Percentiles rank a stretch among this genome's conserved stretches.
phyloP scores from a whole-genome alignment of 2,113 vertebrate genomes.

The Xenotilapia leptura region DNA sequence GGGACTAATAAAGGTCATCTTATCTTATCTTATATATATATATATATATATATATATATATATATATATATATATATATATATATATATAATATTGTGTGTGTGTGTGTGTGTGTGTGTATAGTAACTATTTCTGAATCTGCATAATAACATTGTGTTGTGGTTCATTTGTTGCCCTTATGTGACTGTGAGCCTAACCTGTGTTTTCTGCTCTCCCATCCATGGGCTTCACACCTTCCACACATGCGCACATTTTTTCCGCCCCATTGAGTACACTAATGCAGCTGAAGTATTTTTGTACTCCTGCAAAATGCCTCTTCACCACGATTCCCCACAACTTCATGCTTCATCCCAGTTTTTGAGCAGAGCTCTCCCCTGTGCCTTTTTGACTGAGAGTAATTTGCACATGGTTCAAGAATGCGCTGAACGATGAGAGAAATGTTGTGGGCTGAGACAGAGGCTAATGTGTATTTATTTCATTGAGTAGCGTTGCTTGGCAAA shows the following conservation, averaged over 20 bases:
- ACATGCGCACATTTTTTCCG: conserved; percentile 1
- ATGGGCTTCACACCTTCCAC: neutral
- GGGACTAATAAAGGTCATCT: too few relatives aligned
- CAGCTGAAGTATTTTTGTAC: conserved; percentile 13
- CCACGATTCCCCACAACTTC: neutral
- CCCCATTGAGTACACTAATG: conserved; percentile 20
- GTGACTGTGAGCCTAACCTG: neutral
- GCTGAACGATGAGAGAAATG: conserved; percentile 12
- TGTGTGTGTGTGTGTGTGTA: neutral
- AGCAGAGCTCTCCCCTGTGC: neutral
- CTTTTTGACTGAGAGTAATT: conserved; percentile 27
- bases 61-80: rapidly evolving
- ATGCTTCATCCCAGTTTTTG: neutral
- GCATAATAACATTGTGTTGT: neutral
- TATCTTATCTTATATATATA: too few relatives aligned
- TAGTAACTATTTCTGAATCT: neutral
- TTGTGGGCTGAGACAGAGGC: conserved; percentile 10
- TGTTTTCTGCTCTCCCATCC: conserved; percentile 15
- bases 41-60: rapidly evolving
- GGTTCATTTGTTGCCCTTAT: neutral
- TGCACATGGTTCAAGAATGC: neutral
- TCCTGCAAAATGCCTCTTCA: neutral
- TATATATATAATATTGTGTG: neutral
- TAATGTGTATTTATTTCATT: conserved; percentile 53
- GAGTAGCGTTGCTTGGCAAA: conserved; percentile 24